A percentile compares a stretch with the other conserved stretches of the same genome.
Conservation (phyloP, 2,113 vertebrate species). For the Hemibagrus wyckioides region DNA sequence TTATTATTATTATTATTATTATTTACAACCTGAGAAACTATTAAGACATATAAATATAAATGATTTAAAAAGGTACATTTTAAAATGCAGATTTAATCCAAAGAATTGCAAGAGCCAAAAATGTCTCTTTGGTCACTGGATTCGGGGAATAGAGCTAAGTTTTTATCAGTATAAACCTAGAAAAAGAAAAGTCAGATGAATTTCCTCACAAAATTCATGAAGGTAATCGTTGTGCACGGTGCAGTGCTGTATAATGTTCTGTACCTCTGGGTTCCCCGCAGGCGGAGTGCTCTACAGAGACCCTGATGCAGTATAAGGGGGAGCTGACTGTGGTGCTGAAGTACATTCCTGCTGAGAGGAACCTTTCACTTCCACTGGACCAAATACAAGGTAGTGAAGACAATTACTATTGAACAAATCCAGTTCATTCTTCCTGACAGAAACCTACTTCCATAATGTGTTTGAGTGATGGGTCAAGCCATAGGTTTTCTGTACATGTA, state of each 20-base stretch:
- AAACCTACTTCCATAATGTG: background rate
- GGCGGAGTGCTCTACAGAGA: slow-evolving; percentile 78
- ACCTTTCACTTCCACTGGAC: slow-evolving; percentile 78
- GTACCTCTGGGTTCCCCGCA: slow-evolving; percentile 55
- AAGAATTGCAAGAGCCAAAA: background rate
- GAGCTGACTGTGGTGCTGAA: slow-evolving; percentile 89
- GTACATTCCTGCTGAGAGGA: slow-evolving; percentile 89
- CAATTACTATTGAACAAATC: background rate
- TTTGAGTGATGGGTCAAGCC: background rate
- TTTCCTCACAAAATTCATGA: background rate
- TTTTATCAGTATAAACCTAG: slow-evolving; percentile 40
- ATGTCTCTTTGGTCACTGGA: background rate
- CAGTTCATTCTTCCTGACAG: background rate
- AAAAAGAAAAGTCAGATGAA: background rate
- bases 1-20: too few species aligned
- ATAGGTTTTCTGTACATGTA: background rate
- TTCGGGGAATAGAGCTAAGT: background rate
- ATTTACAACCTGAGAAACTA: too few species aligned
- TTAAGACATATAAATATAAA: too few species aligned
- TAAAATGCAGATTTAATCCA: background rate
- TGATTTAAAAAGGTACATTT: too few species aligned
- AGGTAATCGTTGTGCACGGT: background rate
- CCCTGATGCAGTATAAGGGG: slow-evolving; percentile 89
- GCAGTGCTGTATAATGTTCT: background rate
- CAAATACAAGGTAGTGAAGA: slow-evolving; percentile 82